phyloP scores from a whole-genome alignment of 2,797 vertebrate genomes.

The Xenops minutus region DNA sequence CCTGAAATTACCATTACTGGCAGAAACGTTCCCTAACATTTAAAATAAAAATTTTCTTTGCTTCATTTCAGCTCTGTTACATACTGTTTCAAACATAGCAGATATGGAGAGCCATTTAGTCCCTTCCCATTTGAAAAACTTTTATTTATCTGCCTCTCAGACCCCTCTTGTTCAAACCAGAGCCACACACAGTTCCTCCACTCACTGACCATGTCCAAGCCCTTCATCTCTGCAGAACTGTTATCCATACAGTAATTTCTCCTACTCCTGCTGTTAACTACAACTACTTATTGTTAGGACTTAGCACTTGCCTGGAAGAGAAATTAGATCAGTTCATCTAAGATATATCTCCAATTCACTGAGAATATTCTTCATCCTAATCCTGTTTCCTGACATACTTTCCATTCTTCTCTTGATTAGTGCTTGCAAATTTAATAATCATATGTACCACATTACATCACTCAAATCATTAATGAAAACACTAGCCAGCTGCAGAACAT shows the following conservation, averaged over 20 bases:
- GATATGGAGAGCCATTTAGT: background rate
- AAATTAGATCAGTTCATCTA: constrained; percentile 14
- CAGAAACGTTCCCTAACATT: background rate
- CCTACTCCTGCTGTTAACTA: background rate
- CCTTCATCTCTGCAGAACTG: background rate
- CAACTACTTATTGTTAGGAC: background rate
- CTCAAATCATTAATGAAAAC: constrained; percentile 26
- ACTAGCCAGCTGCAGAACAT: background rate
- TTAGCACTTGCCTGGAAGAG: background rate
- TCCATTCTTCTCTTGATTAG: constrained; percentile 40
- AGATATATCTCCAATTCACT: background rate
- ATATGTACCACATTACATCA: constrained; percentile 8
- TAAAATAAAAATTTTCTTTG: background rate
- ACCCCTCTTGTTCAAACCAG: background rate
- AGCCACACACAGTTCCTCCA: background rate
- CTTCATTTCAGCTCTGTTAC: background rate
- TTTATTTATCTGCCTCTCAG: background rate
- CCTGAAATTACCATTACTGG: background rate
- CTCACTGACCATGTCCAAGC: background rate
- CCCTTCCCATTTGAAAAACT: background rate
- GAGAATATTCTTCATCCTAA: constrained; percentile 40
- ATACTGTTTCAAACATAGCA: background rate
- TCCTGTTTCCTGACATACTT: constrained; percentile 17
- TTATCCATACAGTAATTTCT: background rate
- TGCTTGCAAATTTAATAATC: constrained; percentile 50